Evolutionary conservation across 2,113 vertebrate genomes (phyloP), one percentile per base, ranked within the genome.

Genomic region (Aptenodytes patagonicus): DNA sequence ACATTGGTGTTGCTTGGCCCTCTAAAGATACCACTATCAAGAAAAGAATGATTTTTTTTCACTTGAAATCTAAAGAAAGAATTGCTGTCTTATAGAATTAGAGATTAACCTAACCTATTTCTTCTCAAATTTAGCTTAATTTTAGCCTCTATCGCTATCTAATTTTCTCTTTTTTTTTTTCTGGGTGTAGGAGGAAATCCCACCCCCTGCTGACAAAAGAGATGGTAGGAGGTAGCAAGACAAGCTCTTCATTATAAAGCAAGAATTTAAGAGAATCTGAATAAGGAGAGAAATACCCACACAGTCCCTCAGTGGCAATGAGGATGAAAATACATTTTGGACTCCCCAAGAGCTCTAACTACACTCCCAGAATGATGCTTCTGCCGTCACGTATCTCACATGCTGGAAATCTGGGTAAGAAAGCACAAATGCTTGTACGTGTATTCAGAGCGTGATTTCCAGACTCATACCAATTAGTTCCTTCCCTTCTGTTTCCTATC

Each of bases 401-500:
- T 13, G 31, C 82, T 88, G 40, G 36, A 94, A 91, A 83, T 91
- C 52, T 80, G 92, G 31, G 1, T n/a, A 79, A 79, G 85, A 69
- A 83, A 83, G 70, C n/a, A 90, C 76, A 85, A 96, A 77, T 46
- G 70, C 82, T 84, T 36, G 57, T 57, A 90, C 21, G 0, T 66
- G 78, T 62, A 92, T 90, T 95, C 87, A 88, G 75, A 88, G 46
- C 71, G 83, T 95, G 87, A 58, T 93, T 97, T 87, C 87, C 81
- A 97, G 87, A 54, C 92, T 92, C 75, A 61, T 54, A 93, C 75
- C 90, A 96, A 95, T 95, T 96, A 96, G 87, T 66, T 80, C 90
- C 58, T 91, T 93, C 75, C 93, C 93, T 94, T 96, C 92, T 96
- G 96, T 83, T 97, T 93, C 92, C 82, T 86, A 95, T 95, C 87